phyloP scores from a whole-genome alignment of 1,140 invertebrate genomes.

The Hesperophylax magnus region DNA sequence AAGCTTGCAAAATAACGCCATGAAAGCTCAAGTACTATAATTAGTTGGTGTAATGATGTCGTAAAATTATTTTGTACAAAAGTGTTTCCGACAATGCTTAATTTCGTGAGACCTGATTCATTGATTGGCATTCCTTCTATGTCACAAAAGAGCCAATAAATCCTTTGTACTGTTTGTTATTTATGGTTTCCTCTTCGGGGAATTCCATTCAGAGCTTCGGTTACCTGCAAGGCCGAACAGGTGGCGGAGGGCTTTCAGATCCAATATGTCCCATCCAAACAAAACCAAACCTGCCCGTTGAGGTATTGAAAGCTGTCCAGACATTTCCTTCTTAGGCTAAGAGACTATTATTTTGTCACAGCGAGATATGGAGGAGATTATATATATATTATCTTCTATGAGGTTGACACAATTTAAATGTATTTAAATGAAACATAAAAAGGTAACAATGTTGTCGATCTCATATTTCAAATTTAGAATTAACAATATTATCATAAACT shows the following conservation, averaged over 20 bases:
- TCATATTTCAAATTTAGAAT: no score
- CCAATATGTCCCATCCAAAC: background rate
- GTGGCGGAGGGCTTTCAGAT: constrained; percentile 10
- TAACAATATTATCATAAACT: no score
- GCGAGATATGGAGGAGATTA: no score
- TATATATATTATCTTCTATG: no score
- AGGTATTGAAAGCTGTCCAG: background rate
- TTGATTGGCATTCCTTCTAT: constrained; percentile 14
- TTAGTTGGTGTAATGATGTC: background rate
- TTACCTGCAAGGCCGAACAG: constrained; percentile 21
- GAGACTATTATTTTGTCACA: background rate
- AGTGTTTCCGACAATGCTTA: background rate
- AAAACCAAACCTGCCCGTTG: background rate
- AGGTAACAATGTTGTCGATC: no score
- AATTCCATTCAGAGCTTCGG: constrained; percentile 9
- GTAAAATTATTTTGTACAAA: background rate
- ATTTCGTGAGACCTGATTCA: constrained; percentile 3
- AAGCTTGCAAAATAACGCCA: no score
- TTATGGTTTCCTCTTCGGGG: constrained; percentile 32
- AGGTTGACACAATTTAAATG: no score
- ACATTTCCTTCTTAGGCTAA: background rate
- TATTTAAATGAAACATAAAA: no score
- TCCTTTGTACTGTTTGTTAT: constrained; percentile 13
- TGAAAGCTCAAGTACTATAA: no score
- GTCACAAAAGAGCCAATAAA: constrained; percentile 28